These are phyloP conservation scores for Forbesichthys agassizii DNA, from an alignment of 2,113 vertebrate species.

Conservation along the genomic window DNA sequence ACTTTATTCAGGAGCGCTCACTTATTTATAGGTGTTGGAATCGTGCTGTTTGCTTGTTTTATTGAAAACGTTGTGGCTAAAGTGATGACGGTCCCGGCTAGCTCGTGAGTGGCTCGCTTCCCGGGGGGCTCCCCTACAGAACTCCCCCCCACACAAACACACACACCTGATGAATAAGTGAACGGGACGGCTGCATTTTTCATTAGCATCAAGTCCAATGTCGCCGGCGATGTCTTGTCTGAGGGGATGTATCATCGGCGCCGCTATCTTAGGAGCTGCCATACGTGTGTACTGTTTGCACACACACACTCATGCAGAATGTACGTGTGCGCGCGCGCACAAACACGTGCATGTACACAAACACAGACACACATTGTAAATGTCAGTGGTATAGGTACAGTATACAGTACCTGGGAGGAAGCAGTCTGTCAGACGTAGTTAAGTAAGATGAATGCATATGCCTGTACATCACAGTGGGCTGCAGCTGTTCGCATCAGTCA, in stretches of 20 bases:
- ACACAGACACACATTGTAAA: not conserved
- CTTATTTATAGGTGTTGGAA: slow-evolving; percentile 81
- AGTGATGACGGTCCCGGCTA: slow-evolving; percentile 69
- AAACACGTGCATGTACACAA: slow-evolving; percentile 3
- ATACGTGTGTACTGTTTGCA: slow-evolving; percentile 1
- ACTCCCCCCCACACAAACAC: slow-evolving; percentile 47
- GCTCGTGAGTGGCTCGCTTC: slow-evolving; percentile 72
- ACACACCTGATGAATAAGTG: slow-evolving; percentile 73
- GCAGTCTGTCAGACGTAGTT: slow-evolving; percentile 22
- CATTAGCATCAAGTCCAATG: slow-evolving; percentile 72
- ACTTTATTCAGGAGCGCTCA: slow-evolving; percentile 78
- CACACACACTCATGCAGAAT: not conserved
- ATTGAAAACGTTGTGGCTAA: slow-evolving; percentile 80
- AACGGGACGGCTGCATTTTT: slow-evolving; percentile 75
- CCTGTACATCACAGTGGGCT: slow-evolving; percentile 5
- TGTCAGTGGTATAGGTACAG: not conserved
- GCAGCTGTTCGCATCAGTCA: too few relatives aligned
- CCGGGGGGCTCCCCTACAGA: slow-evolving; percentile 71
- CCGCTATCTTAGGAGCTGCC: not conserved
- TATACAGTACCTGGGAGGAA: slow-evolving; percentile 7
- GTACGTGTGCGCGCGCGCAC: slow-evolving; percentile 13
- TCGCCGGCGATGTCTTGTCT: slow-evolving; percentile 66
- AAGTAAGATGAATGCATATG: slow-evolving; percentile 31
- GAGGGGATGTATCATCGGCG: slow-evolving; percentile 49
- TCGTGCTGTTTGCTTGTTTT: slow-evolving; percentile 85